These are phyloP conservation scores for Pan troglodytes DNA, from an alignment of 2,113 vertebrate genomes.

Conservation along the genomic window NHGRI_mPanTro3-v2.1_pri NC_072404.2:10039001-10039500, in stretches of 20 bases:
- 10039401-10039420: neutral
- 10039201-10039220: neutral
- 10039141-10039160: neutral
- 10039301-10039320: neutral
- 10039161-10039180: rapidly evolving
- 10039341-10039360: neutral
- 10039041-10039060: neutral
- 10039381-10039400: neutral
- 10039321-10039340: neutral
- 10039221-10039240: rapidly evolving
- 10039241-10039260: neutral
- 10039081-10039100: neutral
- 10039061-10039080: too few species aligned
- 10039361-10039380: neutral
- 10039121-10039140: rapidly evolving
- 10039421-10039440: neutral
- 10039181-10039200: neutral
- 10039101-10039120: neutral
- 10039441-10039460: neutral
- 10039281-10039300: neutral
- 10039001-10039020: neutral
- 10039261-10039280: neutral
- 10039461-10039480: conserved; percentile 15
- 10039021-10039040: neutral
- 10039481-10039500: neutral